These are phyloP conservation scores for Rhinella marina DNA, from an alignment of 2,797 vertebrate genomes.

Conservation along the genomic window DNA sequence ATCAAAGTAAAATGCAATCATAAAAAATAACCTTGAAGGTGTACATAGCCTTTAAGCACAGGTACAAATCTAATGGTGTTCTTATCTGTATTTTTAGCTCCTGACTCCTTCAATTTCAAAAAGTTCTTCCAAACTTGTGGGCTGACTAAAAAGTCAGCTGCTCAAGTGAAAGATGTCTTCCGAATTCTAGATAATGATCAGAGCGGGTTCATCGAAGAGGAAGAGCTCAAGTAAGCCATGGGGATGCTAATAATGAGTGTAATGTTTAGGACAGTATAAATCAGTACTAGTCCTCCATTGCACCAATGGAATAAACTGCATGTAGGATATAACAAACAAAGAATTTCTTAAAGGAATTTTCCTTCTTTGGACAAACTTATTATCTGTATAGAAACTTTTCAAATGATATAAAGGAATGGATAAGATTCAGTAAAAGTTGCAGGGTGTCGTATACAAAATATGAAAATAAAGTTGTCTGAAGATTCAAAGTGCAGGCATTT, in stretches of 20 bases:
- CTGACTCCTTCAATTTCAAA: constrained; percentile 90
- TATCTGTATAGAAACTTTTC: not conserved
- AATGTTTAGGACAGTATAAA: no score
- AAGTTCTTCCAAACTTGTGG: constrained; percentile 95
- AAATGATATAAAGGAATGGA: not conserved
- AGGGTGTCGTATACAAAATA: no score
- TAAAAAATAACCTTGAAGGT: no score
- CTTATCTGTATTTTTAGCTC: constrained; percentile 77
- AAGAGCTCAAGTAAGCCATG: constrained; percentile 88
- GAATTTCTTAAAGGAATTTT: no score
- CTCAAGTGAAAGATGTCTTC: constrained; percentile 90
- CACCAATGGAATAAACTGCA: no score
- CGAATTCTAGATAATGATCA: constrained; percentile 88
- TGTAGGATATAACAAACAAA: no score
- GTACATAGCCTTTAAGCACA: not conserved
- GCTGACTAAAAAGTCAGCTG: constrained; percentile 86
- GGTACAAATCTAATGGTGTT: not conserved
- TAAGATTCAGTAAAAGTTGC: no score
- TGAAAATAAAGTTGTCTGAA: no score
- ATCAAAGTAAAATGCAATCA: no score
- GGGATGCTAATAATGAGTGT: not conserved
- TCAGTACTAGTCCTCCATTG: no score
- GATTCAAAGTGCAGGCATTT: no score
- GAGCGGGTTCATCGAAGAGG: constrained; percentile 92
- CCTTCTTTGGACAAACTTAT: not conserved